These are phyloP conservation scores for Ferdinandea cuprea DNA, from an alignment of 2,888 invertebrate species.

Conservation along the genomic window DNA sequence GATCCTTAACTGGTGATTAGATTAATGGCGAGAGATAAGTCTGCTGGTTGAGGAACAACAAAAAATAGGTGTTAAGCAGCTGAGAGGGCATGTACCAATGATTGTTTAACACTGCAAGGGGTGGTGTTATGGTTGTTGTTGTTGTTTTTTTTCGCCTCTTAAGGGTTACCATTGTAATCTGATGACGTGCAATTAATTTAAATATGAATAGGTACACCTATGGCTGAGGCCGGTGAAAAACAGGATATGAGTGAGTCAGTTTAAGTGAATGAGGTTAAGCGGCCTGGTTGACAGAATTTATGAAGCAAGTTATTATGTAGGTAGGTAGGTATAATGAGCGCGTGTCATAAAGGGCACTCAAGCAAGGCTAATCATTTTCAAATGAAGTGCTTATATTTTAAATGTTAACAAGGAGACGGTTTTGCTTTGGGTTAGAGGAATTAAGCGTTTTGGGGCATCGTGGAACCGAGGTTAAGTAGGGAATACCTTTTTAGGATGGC, in stretches of 20 bases:
- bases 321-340: not conserved
- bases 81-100: constrained; percentile 51
- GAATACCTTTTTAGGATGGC: no score
- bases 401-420: no score
- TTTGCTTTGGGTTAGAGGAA: no score
- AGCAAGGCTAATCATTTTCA: constrained; percentile 1
- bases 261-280: constrained; percentile 13
- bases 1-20: constrained; percentile 65
- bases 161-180: constrained; percentile 69
- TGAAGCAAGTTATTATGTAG: not conserved
- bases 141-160: no score
- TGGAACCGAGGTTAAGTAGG: no score
- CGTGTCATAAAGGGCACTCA: constrained; percentile 1
- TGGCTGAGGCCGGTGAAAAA: constrained; percentile 36
- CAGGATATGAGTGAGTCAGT: constrained; percentile 63
- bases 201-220: constrained; percentile 77
- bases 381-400: not conserved
- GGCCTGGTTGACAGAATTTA: constrained; percentile 14
- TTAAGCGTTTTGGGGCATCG: no score
- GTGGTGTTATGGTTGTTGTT: constrained; percentile 30
- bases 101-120: constrained; percentile 50
- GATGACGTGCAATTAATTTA: constrained; percentile 79
- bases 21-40: constrained; percentile 63
- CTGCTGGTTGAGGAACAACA: constrained; percentile 21
- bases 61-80: constrained; percentile 70